A percentile compares a stretch with the other conserved stretches of the same genome.
Evolutionary conservation across 2,113 vertebrate species (phyloP).

Genomic region (Python bivittatus): DNA sequence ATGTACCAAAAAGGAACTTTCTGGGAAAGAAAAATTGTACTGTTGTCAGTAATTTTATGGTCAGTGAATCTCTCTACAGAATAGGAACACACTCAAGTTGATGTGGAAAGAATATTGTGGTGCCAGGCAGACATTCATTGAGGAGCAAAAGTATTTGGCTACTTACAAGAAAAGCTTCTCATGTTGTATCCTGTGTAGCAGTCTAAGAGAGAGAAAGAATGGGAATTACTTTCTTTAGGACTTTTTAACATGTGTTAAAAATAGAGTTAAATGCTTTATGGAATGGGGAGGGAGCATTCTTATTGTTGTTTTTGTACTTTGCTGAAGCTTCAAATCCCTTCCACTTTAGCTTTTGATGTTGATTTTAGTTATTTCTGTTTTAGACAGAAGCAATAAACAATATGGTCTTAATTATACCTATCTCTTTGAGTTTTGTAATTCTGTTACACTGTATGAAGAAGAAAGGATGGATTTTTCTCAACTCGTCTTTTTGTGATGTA

Average conservation of each 20-base stretch:
- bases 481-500: background rate
- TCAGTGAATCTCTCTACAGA: background rate
- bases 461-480: background rate
- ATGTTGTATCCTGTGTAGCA: background rate
- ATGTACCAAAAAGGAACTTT: background rate
- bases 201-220: background rate
- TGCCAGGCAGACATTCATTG: background rate
- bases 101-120: background rate
- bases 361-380: background rate
- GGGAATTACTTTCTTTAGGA: background rate
- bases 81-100: accelerated
- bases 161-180: background rate
- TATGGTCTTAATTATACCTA: background rate
- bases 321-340: background rate
- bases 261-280: background rate
- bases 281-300: background rate
- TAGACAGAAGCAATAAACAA: background rate
- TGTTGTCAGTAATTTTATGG: background rate
- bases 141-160: background rate
- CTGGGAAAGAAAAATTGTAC: background rate
- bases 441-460: background rate
- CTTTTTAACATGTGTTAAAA: background rate
- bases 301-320: background rate
- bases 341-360: background rate
- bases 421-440: background rate